Percentiles rank a stretch among this genome's conserved stretches.
phyloP scores from a whole-genome alignment of 2,888 invertebrate genomes.

The Patella depressa region DNA sequence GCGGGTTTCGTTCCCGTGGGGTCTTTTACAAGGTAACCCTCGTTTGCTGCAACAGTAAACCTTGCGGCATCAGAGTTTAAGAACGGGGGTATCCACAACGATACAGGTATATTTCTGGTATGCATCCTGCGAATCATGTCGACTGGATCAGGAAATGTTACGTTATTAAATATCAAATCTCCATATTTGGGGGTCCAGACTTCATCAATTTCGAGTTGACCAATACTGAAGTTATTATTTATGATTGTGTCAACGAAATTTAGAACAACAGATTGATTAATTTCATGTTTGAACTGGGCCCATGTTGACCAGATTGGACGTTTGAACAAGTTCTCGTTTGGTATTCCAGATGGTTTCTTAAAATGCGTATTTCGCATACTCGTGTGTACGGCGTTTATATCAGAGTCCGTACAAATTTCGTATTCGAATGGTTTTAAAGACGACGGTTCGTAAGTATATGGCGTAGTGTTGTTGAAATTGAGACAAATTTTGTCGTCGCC shows the following conservation, averaged over 20 bases:
- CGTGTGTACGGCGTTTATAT: constrained; percentile 42
- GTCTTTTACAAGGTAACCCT: constrained; percentile 71
- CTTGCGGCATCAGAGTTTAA: constrained; percentile 79
- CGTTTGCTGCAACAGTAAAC: constrained; percentile 83
- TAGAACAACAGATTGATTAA: constrained; percentile 74
- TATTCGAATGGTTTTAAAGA: constrained; percentile 39
- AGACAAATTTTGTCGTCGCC: constrained; percentile 42
- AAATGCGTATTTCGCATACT: constrained; percentile 75
- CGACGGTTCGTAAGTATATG: constrained; percentile 38
- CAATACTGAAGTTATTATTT: constrained; percentile 47
- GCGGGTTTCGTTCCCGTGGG: constrained; percentile 42
- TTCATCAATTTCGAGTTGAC: constrained; percentile 80
- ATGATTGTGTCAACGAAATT: constrained; percentile 48
- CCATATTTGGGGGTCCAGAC: constrained; percentile 92
- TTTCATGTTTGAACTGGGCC: constrained; percentile 81
- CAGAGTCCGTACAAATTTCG: constrained; percentile 38
- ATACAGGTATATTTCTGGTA: constrained; percentile 79
- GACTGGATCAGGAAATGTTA: constrained; percentile 81
- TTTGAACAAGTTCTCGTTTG: constrained; percentile 80
- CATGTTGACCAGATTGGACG: constrained; percentile 92
- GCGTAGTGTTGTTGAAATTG: constrained; percentile 37
- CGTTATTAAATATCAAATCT: constrained; percentile 79
- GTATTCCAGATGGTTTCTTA: constrained; percentile 76
- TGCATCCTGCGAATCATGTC: constrained; percentile 72
- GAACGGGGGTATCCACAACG: constrained; percentile 78